These are phyloP conservation scores for Leiothrix lutea DNA, from an alignment of 2,113 vertebrate genomes.

Conservation along the genomic window DNA sequence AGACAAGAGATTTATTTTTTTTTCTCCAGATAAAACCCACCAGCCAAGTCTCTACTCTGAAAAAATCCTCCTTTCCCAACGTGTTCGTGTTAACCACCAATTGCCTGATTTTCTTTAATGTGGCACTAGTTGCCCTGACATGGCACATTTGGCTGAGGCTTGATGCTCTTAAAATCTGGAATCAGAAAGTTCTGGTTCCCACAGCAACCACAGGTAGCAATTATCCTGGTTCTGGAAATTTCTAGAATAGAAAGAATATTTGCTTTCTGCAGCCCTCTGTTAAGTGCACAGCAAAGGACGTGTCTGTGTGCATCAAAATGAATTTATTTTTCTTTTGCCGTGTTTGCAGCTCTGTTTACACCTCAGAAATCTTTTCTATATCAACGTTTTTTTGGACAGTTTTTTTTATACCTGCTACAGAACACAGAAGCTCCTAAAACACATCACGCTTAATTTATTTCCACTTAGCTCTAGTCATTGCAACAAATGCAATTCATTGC, in stretches of 20 bases:
- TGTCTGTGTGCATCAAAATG: neutral
- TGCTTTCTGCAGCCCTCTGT: slow-evolving; percentile 11
- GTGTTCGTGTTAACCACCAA: neutral
- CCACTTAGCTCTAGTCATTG: slow-evolving; percentile 49
- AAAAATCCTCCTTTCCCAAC: neutral
- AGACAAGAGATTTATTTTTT: no score
- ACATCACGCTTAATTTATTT: slow-evolving; percentile 51
- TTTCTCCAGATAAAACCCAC: neutral
- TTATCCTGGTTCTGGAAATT: slow-evolving; percentile 50
- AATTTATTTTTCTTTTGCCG: neutral
- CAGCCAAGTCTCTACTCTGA: neutral
- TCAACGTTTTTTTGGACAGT: neutral
- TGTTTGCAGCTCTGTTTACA: neutral
- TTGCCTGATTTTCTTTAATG: neutral
- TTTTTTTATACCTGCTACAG: neutral
- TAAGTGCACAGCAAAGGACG: neutral
- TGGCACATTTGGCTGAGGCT: slow-evolving; percentile 16
- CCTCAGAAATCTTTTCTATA: neutral
- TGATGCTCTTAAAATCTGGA: slow-evolving; percentile 21
- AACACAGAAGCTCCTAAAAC: slow-evolving; percentile 6
- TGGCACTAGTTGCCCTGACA: neutral
- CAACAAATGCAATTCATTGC: slow-evolving; percentile 43
- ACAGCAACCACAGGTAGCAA: slow-evolving; percentile 68
- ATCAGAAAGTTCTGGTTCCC: slow-evolving; percentile 64
- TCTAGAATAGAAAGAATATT: slow-evolving; percentile 8